phyloP scores from a whole-genome alignment of 2,888 invertebrate genomes.

The Syritta pipiens region DNA sequence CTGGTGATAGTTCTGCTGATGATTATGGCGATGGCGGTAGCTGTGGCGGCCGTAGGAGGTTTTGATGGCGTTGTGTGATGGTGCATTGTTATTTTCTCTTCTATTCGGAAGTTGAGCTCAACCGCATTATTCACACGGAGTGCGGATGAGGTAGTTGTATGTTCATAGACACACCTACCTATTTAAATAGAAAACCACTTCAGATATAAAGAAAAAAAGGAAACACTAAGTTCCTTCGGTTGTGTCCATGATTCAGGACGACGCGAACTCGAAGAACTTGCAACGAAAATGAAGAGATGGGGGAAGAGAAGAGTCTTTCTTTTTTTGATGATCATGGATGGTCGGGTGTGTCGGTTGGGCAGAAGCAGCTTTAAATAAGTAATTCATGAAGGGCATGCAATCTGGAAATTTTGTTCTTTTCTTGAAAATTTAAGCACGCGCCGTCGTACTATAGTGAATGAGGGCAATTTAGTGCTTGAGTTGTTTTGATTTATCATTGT shows the following conservation, averaged over 20 bases:
- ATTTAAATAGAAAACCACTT: conserved; percentile 63
- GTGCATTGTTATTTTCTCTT: conserved; percentile 58
- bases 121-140: conserved; percentile 58
- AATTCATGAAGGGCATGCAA: conserved; percentile 65
- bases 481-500: conserved; percentile 49
- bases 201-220: no score
- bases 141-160: conserved; percentile 58
- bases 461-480: conserved; percentile 45
- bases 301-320: conserved; percentile 22
- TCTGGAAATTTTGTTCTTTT: conserved; percentile 52
- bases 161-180: conserved; percentile 64
- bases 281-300: conserved; percentile 43
- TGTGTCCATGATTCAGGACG: conserved; percentile 34
- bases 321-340: conserved; percentile 64
- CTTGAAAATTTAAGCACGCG: conserved; percentile 25
- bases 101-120: conserved; percentile 27
- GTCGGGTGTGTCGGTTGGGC: conserved; percentile 39
- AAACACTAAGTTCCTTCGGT: conserved; percentile 37
- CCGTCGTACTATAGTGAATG: not conserved
- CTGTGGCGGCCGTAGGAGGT: not conserved
- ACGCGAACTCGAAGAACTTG: no score
- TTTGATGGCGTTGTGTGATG: not conserved
- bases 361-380: conserved; percentile 63
- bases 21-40: conserved; percentile 15
- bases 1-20: conserved; percentile 24